These are phyloP conservation scores for Drosophila simulans DNA, from an alignment of 1,140 invertebrate species.

Conservation along the genomic window DNA sequence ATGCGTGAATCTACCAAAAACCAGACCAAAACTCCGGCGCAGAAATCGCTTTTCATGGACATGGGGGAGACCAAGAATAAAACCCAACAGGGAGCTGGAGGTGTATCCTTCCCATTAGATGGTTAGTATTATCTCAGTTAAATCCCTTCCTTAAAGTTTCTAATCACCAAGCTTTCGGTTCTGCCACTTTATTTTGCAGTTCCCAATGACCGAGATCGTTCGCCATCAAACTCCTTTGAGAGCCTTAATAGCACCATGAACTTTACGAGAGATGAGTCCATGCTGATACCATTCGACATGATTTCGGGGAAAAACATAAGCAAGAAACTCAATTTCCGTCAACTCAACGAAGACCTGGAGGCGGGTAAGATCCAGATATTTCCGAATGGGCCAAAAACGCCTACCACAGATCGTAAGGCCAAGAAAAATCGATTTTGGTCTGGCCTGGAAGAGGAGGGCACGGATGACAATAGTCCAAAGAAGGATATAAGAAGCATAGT, in stretches of 20 bases:
- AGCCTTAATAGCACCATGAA: conserved; percentile 22
- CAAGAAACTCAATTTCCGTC: conserved; percentile 53
- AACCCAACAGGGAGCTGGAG: background rate
- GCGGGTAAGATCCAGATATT: conserved; percentile 58
- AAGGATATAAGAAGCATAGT: conserved; percentile 15
- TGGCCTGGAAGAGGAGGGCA: conserved; percentile 10
- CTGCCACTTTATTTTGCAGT: background rate
- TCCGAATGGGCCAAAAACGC: conserved; percentile 62
- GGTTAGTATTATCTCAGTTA: background rate
- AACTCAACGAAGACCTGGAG: conserved; percentile 60
- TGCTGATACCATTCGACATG: conserved; percentile 54
- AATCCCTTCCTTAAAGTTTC: background rate
- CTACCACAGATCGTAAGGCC: conserved; percentile 48
- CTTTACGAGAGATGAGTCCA: conserved; percentile 44
- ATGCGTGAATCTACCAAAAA: conserved; percentile 11
- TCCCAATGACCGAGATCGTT: background rate
- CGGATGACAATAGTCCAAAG: background rate
- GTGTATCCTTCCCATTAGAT: conserved; percentile 12
- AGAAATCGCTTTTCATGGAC: conserved; percentile 16
- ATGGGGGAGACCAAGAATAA: background rate
- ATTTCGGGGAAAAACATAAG: conserved; percentile 46
- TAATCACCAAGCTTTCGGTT: too few relatives aligned
- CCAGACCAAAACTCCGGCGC: conserved; percentile 2
- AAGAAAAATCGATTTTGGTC: conserved; percentile 18
- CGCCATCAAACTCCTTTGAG: conserved; percentile 4